Evolutionary conservation across 1,140 invertebrate genomes (phyloP), one percentile per base, ranked within the genome.

Genomic region (Hesperophylax magnus): DNA sequence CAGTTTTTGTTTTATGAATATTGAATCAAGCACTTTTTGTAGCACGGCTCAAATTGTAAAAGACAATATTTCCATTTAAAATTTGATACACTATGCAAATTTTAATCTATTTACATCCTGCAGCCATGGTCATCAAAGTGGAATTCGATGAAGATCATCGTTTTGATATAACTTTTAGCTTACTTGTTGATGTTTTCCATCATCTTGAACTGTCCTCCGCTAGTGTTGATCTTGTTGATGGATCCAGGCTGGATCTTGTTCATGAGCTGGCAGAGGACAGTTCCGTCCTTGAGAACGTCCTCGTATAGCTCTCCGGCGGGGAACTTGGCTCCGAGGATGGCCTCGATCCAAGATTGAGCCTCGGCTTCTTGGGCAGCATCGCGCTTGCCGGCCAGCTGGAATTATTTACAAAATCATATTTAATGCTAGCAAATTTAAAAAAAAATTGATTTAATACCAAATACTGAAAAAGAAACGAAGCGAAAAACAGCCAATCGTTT

Each of bases 121-220:
- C 8, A 39, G 34, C 39, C 14, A 14, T 47, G 0, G 1, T 14
- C 14, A 0, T 0, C 39, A 8, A 47, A 14, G n/a, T 17, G 18
- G 6, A 18, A 58, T 47, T 47, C 39, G 39, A 47, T 47, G 11
- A 47, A 11, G 39, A 11, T 11, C 11, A 14, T 14, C 0, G 5
- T 34, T n/a, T n/a, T 18, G 9, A n/a, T 24, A 24, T 9, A 22
- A 58, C n/a, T 18, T 58, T 18, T 17, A 56, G 87, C 92, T 91
- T 89, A 94, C 94, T 94, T 94, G 91, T 95, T 96, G 87, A 98
- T 96, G 91, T 98, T 98, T 90, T 98, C 97, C 96, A 98, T 98
- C 92, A 98, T 93, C 87, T 97, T 97, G 93, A 98, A 98, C 86
- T 97, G 96, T 86, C 95, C 95, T 77, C 96, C 97, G 79, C 94